Evolutionary conservation across 2,797 vertebrate species (phyloP).

Genomic region (Neosilurus mollespiculum): DNA sequence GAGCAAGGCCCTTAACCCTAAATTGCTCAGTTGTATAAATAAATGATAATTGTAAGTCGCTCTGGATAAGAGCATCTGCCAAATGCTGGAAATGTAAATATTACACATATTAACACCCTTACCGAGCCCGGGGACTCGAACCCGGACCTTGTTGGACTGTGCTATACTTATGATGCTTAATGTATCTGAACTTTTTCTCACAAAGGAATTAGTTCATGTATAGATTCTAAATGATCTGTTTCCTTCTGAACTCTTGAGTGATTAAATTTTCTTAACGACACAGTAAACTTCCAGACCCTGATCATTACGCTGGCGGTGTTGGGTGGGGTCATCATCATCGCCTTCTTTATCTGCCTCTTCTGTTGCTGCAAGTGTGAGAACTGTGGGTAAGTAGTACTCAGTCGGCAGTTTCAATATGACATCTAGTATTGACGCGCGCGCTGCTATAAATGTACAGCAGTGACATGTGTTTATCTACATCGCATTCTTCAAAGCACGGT

Average conservation of each 20-base stretch:
- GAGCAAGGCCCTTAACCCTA: too few species aligned
- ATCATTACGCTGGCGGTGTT: constrained; percentile 87
- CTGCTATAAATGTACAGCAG: neutral
- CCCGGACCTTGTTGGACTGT: too few species aligned
- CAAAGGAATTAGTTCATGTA: too few species aligned
- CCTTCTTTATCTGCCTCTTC: constrained; percentile 80
- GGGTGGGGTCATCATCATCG: constrained; percentile 79
- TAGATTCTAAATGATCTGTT: neutral
- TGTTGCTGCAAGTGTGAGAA: constrained; percentile 88
- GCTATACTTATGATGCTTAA: too few species aligned
- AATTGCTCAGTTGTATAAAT: too few species aligned
- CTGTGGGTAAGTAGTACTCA: constrained; percentile 76
- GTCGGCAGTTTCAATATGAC: neutral
- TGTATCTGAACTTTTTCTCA: too few species aligned
- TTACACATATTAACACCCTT: too few species aligned
- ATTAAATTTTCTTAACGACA: constrained; percentile 17
- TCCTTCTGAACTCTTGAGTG: neutral
- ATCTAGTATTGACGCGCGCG: too few species aligned
- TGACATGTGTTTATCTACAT: neutral
- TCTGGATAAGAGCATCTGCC: too few species aligned
- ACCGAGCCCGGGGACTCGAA: too few species aligned
- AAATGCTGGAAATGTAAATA: too few species aligned
- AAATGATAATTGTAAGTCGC: too few species aligned
- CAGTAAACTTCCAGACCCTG: constrained; percentile 93
- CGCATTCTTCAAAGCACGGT: neutral